Base-by-base conservation (phyloP, 2,888 invertebrate genomes). In the Amiota communis region DNA sequence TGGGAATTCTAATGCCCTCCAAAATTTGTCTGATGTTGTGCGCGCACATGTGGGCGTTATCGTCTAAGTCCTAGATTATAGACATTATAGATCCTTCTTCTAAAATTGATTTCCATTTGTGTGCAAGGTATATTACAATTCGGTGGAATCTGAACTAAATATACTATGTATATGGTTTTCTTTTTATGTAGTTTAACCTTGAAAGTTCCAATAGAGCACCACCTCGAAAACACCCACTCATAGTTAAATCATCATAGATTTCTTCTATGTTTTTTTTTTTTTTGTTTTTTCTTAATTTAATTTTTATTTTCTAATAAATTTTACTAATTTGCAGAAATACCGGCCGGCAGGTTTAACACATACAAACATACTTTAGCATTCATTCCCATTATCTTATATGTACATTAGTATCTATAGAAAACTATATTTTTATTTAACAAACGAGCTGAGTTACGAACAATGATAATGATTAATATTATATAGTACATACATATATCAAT, bases 251-350 rank as follows among this genome's bases (percentile, higher is more conserved):
- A 36, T 36, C 36, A 36, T 36, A 36, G 36, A 36, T 36, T 6
- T 36, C 51, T 15, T 53, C 15, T n/a, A n/a, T 53, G 1, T 53
- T 53, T n/a, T 15, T 12, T n/a, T n/a, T 53, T 53, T n/a, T 53
- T 53, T n/a, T 53, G 1, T 53, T 53, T n/a, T 15, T 12, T n/a
- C 9, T 53, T 53, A 15, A 53, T 49, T 51, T 53, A 10, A 20
- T 20, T 56, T 70, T 67, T 15, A 10, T 51, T 67, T 51, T 67
- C 51, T 69, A 68, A 65, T 15, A 72, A 70, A 70, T 75, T 68
- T 11, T 69, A 36, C 63, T 53, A 64, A 73, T 70, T 73, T 75
- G 73, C 73, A 71, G 8, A 76, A 68, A 71, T 57, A 76, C 75
- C 75, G 76, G 76, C 76, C 76, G 76, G 76, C 71, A 75, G 59